Conservation (phyloP, 2,797 vertebrate species). For the Hoplostethus mediterraneus region DNA sequence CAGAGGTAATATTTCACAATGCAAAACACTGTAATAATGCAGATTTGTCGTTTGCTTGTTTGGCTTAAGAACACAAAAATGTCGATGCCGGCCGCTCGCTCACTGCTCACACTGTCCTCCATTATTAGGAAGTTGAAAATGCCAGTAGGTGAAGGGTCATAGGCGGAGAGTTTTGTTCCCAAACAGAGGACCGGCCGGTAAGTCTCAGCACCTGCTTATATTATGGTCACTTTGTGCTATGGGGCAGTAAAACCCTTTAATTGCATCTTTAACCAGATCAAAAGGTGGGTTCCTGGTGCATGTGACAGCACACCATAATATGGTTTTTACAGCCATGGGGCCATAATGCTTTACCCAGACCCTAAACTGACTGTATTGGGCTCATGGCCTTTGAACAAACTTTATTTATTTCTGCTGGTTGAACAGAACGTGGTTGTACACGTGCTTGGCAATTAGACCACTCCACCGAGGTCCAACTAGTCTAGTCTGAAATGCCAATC, state of each 20-base stretch:
- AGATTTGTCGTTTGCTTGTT: background rate
- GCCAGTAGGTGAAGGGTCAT: too few species aligned
- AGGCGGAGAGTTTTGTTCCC: too few species aligned
- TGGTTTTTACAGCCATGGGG: background rate
- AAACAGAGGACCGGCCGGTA: too few species aligned
- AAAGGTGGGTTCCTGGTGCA: background rate
- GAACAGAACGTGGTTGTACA: slow-evolving; percentile 5
- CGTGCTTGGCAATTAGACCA: slow-evolving; percentile 38
- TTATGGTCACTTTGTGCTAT: too few species aligned
- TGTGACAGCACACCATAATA: slow-evolving; percentile 3
- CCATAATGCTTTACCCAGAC: slow-evolving; percentile 20
- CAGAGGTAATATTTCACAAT: too few species aligned
- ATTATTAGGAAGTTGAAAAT: too few species aligned
- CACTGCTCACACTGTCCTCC: too few species aligned
- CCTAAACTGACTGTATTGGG: background rate
- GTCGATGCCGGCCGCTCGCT: too few species aligned
- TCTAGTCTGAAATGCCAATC: slow-evolving; percentile 26
- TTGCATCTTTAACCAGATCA: background rate
- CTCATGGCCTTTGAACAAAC: slow-evolving; percentile 10
- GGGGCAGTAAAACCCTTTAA: too few species aligned
- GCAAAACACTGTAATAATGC: too few species aligned
- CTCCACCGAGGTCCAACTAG: slow-evolving; percentile 12
- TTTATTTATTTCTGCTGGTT: slow-evolving; percentile 2
- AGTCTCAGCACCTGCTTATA: too few species aligned
- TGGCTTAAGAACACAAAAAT: too few species aligned